phyloP scores from a whole-genome alignment of 2,888 invertebrate species.

The Mimas tiliae region DNA sequence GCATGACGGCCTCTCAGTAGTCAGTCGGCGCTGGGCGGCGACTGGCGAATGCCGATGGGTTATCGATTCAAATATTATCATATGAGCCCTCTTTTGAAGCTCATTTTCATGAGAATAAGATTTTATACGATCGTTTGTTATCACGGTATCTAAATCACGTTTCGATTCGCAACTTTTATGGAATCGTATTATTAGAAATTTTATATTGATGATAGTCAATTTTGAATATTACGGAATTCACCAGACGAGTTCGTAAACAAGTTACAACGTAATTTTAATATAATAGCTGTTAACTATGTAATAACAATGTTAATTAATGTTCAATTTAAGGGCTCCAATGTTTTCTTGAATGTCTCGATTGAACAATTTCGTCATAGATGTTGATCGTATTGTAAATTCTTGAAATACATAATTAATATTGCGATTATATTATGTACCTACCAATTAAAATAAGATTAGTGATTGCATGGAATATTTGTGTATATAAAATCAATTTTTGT shows the following conservation, averaged over 20 bases:
- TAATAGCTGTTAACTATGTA: constrained; percentile 47
- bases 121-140: constrained; percentile 46
- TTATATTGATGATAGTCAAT: constrained; percentile 30
- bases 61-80: constrained; percentile 23
- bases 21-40: constrained; percentile 3
- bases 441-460: constrained; percentile 70
- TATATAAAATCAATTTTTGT: constrained; percentile 82
- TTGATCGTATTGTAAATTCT: constrained; percentile 71
- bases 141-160: constrained; percentile 44
- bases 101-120: constrained; percentile 43
- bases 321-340: constrained; percentile 50
- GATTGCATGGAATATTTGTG: constrained; percentile 72
- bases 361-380: constrained; percentile 56
- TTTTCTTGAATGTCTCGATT: constrained; percentile 57
- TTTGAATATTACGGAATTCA: constrained; percentile 46
- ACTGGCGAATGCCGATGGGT: constrained; percentile 7
- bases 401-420: constrained; percentile 57
- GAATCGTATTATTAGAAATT: constrained; percentile 38
- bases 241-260: constrained; percentile 51
- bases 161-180: constrained; percentile 44
- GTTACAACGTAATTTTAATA: constrained; percentile 52
- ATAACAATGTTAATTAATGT: constrained; percentile 40
- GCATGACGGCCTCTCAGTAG: constrained; percentile 34
- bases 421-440: constrained; percentile 64
- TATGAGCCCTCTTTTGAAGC: constrained; percentile 24